phyloP scores from a whole-genome alignment of 1,140 invertebrate species.

The Aricia agestis region DNA sequence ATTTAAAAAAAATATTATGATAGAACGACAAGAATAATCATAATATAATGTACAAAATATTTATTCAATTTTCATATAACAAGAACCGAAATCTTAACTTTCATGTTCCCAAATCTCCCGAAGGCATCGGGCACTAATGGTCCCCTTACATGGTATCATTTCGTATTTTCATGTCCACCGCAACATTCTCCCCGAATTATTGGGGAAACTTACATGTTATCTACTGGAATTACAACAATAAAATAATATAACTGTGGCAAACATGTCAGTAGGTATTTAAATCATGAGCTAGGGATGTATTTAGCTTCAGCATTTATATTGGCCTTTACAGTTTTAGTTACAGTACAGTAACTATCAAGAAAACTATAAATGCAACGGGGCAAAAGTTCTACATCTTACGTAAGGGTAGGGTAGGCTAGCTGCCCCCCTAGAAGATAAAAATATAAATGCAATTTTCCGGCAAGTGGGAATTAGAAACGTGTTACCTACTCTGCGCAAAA shows the following conservation, averaged over 20 bases:
- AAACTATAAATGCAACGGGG: no score
- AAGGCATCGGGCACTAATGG: not conserved
- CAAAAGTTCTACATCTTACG: no score
- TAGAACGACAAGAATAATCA: no score
- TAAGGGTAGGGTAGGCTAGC: no score
- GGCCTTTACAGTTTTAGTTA: no score
- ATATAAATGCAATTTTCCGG: no score
- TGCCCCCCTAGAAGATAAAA: no score
- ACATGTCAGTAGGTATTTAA: not conserved
- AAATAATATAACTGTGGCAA: not conserved
- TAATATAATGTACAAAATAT: no score
- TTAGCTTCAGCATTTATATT: not conserved
- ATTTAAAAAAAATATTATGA: no score
- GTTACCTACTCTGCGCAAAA: no score
- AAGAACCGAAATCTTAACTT: not conserved
- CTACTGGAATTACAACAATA: not conserved
- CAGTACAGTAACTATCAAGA: no score
- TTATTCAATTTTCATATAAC: not conserved
- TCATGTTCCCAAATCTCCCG: not conserved
- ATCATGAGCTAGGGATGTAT: not conserved
- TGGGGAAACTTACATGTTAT: not conserved
- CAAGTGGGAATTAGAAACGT: no score
- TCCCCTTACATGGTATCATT: not conserved
- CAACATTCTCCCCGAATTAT: not conserved
- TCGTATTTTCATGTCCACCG: not conserved